phyloP scores from a whole-genome alignment of 1,140 invertebrate genomes.

The Zaprionus africanus region DNA sequence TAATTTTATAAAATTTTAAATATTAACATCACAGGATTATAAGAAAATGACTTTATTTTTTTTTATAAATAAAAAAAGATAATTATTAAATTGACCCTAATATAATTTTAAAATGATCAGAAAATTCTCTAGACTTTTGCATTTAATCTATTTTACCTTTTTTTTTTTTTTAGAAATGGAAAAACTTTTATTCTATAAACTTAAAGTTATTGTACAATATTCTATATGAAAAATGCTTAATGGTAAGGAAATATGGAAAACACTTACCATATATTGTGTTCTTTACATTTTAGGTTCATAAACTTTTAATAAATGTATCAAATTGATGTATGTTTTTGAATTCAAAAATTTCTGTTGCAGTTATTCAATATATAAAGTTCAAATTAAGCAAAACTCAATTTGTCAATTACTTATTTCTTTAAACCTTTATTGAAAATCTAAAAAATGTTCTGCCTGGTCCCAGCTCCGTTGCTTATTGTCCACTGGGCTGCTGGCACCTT shows the following conservation, averaged over 20 bases:
- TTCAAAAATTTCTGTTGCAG: too few species aligned
- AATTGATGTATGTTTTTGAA: background rate
- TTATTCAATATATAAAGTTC: too few species aligned
- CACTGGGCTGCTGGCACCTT: background rate
- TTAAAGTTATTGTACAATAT: too few species aligned
- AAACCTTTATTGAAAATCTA: background rate
- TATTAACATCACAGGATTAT: background rate
- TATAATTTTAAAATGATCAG: too few species aligned
- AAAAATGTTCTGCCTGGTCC: background rate
- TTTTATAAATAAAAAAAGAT: background rate
- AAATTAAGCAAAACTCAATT: background rate
- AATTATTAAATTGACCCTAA: background rate
- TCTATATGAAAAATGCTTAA: too few species aligned
- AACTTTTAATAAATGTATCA: background rate
- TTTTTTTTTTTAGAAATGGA: too few species aligned
- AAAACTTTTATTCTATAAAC: too few species aligned
- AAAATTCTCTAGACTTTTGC: too few species aligned
- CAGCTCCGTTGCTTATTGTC: background rate
- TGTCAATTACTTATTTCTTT: background rate
- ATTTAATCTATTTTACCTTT: too few species aligned
- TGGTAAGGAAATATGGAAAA: too few species aligned
- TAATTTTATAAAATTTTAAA: background rate
- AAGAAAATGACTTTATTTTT: background rate
- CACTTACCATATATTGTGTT: too few species aligned
- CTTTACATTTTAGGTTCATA: too few species aligned